Evolutionary conservation across 2,888 invertebrate species (phyloP).

Genomic region (Myathropa florea): DNA sequence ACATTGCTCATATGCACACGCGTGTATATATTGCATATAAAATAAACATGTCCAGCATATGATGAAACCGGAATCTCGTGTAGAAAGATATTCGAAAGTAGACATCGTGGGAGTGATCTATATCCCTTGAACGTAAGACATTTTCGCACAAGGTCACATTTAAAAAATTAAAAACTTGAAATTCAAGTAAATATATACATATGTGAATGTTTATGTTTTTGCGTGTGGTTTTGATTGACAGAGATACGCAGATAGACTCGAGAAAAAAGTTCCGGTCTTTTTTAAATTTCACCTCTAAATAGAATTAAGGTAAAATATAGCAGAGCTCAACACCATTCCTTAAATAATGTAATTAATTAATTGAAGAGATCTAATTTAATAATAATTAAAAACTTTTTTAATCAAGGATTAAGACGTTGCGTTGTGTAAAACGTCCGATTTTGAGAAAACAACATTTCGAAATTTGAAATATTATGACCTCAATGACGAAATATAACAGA

Average conservation of each 20-base stretch:
- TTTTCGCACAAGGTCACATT: background rate
- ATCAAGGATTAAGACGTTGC: too few relatives aligned
- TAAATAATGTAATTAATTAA: too few relatives aligned
- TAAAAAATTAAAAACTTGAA: background rate
- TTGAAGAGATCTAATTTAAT: too few relatives aligned
- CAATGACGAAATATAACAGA: background rate
- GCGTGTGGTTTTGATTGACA: background rate
- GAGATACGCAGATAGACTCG: background rate
- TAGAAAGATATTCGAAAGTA: background rate
- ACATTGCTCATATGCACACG: background rate
- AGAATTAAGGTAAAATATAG: background rate
- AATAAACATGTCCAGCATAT: background rate
- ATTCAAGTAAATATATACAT: background rate
- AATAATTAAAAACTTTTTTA: too few relatives aligned
- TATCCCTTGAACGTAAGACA: background rate
- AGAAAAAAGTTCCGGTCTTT: background rate
- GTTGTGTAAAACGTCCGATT: too few relatives aligned
- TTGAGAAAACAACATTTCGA: background rate
- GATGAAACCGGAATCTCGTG: background rate
- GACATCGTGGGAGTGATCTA: background rate
- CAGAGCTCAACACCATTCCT: background rate
- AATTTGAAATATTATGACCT: background rate
- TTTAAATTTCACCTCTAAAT: background rate
- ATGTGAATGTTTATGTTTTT: background rate
- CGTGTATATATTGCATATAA: background rate